Conservation (phyloP, 2,113 vertebrate species). For the Smithornis capensis region DNA sequence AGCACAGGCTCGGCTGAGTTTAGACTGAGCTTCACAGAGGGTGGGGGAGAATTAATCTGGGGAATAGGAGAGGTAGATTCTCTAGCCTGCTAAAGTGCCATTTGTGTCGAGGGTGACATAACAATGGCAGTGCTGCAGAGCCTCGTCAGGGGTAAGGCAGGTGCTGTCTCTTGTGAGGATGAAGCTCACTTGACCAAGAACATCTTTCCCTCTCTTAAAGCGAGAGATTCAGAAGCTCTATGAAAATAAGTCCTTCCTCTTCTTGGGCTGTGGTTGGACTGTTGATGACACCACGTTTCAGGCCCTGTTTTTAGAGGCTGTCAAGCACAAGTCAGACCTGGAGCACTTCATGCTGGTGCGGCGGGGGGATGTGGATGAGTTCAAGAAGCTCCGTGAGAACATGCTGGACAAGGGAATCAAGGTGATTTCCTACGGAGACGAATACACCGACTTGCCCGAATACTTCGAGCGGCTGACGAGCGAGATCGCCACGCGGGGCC, state of each 20-base stretch:
- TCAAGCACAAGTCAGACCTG: constrained; percentile 93
- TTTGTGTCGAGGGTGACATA: neutral
- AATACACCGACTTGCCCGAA: constrained; percentile 89
- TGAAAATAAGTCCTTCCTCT: constrained; percentile 94
- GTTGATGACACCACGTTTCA: constrained; percentile 98
- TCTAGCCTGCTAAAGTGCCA: neutral
- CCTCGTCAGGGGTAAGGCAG: neutral
- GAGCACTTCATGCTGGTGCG: constrained; percentile 97
- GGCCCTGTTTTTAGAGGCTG: constrained; percentile 93
- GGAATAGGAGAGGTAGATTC: neutral
- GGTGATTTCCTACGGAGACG: constrained; percentile 92
- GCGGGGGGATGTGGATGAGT: constrained; percentile 90
- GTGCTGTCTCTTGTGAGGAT: neutral
- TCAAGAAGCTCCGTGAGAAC: constrained; percentile 94
- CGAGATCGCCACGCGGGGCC: constrained; percentile 83
- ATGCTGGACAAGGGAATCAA: constrained; percentile 98
- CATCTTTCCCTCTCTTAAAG: constrained; percentile 69
- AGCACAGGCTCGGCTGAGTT: neutral
- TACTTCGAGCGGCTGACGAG: constrained; percentile 89
- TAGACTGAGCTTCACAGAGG: neutral
- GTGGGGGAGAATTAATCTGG: neutral
- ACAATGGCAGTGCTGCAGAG: neutral
- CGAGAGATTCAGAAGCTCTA: constrained; percentile 96
- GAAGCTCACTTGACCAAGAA: neutral
- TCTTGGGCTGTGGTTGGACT: constrained; percentile 93